These are phyloP conservation scores for Genyomyrus donnyi DNA, from an alignment of 2,113 vertebrate species.

Conservation along the genomic window DNA sequence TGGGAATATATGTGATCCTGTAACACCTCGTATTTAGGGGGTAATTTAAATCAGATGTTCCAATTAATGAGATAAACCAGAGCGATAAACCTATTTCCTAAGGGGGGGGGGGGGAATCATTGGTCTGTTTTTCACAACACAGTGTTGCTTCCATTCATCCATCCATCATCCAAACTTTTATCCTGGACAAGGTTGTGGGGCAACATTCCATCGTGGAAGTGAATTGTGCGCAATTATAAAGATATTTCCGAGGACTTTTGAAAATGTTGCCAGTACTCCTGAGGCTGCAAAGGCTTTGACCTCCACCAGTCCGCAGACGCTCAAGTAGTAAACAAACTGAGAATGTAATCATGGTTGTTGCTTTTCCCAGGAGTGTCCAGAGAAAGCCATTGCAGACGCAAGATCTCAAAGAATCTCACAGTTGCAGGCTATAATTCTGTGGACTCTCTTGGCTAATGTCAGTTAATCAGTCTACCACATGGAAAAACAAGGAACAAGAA, in stretches of 20 bases:
- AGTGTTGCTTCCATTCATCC: background rate
- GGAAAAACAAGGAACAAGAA: background rate
- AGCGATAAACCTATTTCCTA: background rate
- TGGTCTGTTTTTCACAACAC: background rate
- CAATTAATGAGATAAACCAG: background rate
- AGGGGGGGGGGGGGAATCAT: background rate
- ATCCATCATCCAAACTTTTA: background rate
- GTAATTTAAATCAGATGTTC: background rate
- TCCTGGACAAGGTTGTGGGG: background rate
- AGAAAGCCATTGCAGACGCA: background rate
- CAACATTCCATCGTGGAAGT: background rate
- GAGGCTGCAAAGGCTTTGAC: background rate
- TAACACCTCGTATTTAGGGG: background rate
- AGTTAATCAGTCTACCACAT: background rate
- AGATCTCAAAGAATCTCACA: background rate
- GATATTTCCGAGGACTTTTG: background rate
- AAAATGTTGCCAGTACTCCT: background rate
- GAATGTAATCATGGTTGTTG: background rate
- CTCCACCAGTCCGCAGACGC: background rate
- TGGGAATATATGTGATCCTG: background rate
- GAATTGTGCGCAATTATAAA: background rate
- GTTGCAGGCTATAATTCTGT: background rate
- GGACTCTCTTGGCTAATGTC: background rate
- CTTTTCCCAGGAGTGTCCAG: background rate
- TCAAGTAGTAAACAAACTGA: background rate